Conservation (phyloP, 2,888 invertebrate genomes). For the Scelioninae gen. 1 region DNA sequence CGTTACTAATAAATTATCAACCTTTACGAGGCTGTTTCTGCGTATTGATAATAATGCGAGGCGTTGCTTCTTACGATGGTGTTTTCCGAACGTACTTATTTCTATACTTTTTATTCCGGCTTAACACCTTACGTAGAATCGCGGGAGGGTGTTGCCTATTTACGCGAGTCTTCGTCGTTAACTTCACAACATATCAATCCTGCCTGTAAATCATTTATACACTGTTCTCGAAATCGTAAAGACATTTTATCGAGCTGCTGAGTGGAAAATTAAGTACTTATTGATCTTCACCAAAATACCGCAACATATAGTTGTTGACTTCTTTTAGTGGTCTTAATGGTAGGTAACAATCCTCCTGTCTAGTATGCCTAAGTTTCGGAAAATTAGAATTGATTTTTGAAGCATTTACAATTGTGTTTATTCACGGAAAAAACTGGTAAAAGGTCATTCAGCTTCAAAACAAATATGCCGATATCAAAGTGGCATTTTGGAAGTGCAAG, state of each 20-base stretch:
- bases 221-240: conserved; percentile 24
- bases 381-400: too few species aligned
- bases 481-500: neutral
- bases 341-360: too few species aligned
- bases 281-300: neutral
- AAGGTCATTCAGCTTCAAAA: neutral
- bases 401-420: neutral
- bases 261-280: conserved; percentile 22
- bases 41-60: conserved; percentile 40
- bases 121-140: conserved; percentile 32
- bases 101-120: conserved; percentile 33
- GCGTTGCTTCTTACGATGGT: too few species aligned
- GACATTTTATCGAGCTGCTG: conserved; percentile 12
- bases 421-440: neutral
- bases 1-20: conserved; percentile 39
- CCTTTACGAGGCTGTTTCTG: conserved; percentile 43
- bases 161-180: conserved; percentile 38
- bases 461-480: neutral
- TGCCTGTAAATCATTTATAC: conserved; percentile 45
- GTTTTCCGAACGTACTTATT: conserved; percentile 23
- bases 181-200: conserved; percentile 40
- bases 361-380: too few species aligned
- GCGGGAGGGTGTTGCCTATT: conserved; percentile 27
- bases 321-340: too few species aligned
- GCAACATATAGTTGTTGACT: too few species aligned